Evolutionary conservation across 2,113 vertebrate genomes (phyloP).

Genomic region (Myrmophylax atrothorax): DNA sequence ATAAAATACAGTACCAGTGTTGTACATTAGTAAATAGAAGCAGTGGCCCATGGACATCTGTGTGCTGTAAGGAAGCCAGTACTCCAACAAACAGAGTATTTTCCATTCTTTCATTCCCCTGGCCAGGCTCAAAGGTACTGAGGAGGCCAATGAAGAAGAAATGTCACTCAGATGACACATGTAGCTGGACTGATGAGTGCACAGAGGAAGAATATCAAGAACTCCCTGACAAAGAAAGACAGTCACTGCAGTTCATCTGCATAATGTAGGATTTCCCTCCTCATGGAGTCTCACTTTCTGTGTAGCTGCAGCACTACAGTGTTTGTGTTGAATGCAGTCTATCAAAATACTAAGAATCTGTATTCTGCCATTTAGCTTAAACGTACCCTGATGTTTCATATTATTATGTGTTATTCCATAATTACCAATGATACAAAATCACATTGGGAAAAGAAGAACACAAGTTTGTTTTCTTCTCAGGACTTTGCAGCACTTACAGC

Average conservation of each 20-base stretch:
- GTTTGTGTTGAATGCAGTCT: not conserved
- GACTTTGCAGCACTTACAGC: not conserved
- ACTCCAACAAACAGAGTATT: not conserved
- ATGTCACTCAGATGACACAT: not conserved
- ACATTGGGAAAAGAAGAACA: not conserved
- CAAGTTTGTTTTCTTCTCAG: not conserved
- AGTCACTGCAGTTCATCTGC: not conserved
- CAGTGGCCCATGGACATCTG: not conserved
- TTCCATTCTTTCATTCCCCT: not conserved
- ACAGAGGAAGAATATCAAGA: not conserved
- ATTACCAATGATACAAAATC: not conserved
- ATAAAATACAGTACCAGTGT: not conserved
- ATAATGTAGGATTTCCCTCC: not conserved
- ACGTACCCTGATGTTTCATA: not conserved
- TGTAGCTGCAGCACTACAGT: not conserved
- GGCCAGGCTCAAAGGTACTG: not conserved
- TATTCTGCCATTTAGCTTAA: not conserved
- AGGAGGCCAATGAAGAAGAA: not conserved
- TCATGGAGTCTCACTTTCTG: not conserved
- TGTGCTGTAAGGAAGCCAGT: not conserved
- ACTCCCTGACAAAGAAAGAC: not conserved
- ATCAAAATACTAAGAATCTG: not conserved
- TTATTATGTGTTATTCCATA: not conserved
- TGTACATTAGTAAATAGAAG: not conserved
- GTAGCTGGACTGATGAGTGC: not conserved